Conservation (phyloP, 2,113 vertebrate genomes). For the Poeciliopsis turrubarensis region DNA sequence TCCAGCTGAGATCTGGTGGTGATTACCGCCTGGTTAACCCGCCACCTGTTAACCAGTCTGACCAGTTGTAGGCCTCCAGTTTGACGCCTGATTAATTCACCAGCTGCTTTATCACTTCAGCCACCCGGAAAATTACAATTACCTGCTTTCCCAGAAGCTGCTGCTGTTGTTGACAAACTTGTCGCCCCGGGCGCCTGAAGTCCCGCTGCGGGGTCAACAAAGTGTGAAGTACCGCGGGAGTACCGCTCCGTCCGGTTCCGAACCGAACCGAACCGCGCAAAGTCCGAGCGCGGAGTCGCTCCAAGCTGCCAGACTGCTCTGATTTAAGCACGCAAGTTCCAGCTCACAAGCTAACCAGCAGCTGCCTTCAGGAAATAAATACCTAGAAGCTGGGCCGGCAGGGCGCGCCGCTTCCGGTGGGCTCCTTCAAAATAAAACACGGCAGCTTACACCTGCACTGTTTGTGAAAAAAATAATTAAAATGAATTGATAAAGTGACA, state of each 20-base stretch:
- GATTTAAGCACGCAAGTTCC: neutral
- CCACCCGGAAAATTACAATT: neutral
- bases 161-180: constrained; percentile 37
- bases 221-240: neutral
- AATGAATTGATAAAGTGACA: too few species aligned
- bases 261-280: neutral
- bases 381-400: fast-evolving
- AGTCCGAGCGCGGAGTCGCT: neutral
- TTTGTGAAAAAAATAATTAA: too few species aligned
- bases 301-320: neutral
- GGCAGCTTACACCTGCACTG: neutral
- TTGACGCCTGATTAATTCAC: neutral
- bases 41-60: constrained; percentile 25
- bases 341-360: constrained; percentile 3
- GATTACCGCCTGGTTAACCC: neutral
- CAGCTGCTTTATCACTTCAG: neutral
- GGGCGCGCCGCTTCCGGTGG: neutral
- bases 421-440: constrained; percentile 54
- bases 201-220: constrained; percentile 5
- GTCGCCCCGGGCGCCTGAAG: neutral
- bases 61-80: neutral
- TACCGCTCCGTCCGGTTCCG: neutral
- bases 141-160: constrained; percentile 37
- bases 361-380: constrained; percentile 31
- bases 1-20: neutral